Conservation (phyloP, 1,140 invertebrate species). For the Anastatus disparis region DNA sequence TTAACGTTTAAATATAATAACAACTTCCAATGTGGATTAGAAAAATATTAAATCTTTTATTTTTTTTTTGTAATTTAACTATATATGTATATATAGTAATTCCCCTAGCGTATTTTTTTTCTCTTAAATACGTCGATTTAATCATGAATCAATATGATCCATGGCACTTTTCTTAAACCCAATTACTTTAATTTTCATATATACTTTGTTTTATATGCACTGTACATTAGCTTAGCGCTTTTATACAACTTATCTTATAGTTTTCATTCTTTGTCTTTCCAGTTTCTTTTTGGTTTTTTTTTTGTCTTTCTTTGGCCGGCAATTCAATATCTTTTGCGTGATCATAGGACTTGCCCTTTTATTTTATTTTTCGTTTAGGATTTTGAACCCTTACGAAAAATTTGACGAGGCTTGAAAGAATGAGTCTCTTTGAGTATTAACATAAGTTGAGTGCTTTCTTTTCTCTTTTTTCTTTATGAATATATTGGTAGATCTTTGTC, state of each 20-base stretch:
- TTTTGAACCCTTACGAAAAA: too few species aligned
- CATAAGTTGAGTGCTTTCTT: too few species aligned
- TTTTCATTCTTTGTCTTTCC: background rate
- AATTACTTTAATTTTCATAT: background rate
- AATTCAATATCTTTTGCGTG: too few species aligned
- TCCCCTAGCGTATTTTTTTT: conserved; percentile 30
- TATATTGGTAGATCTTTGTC: too few species aligned
- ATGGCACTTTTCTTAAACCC: conserved; percentile 37
- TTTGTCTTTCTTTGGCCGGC: too few species aligned
- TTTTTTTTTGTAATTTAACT: conserved; percentile 47
- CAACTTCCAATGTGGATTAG: conserved; percentile 70
- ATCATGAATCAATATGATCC: conserved; percentile 67
- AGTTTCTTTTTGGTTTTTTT: too few species aligned
- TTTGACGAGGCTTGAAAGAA: too few species aligned
- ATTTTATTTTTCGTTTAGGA: too few species aligned
- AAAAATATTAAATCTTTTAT: conserved; percentile 69
- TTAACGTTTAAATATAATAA: conserved; percentile 66
- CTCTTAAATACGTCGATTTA: conserved; percentile 59
- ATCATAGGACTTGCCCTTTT: too few species aligned
- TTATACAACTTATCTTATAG: too few species aligned
- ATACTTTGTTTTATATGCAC: background rate
- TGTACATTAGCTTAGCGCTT: background rate
- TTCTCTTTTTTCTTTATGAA: too few species aligned
- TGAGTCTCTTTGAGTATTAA: too few species aligned
- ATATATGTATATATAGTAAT: conserved; percentile 36